phyloP scores from a whole-genome alignment of 2,888 invertebrate species.

The Nomada ruficornis region DNA sequence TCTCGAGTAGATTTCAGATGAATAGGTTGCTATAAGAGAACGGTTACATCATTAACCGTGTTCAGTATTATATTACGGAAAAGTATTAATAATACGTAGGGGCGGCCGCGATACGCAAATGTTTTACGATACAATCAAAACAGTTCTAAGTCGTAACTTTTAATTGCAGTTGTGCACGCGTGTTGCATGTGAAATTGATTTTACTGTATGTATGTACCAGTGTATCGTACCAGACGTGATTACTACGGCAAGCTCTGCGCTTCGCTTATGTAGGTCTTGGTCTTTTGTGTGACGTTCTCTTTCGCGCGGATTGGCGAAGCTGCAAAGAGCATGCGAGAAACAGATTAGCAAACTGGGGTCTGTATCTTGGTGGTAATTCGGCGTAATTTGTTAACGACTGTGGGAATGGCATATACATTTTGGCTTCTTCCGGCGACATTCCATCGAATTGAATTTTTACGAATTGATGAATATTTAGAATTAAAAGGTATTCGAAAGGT shows the following conservation, averaged over 20 bases:
- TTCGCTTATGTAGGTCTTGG: conserved; percentile 53
- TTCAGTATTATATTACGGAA: conserved; percentile 1
- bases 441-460: background rate
- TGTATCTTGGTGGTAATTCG: conserved; percentile 33
- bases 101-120: background rate
- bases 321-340: conserved; percentile 49
- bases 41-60: background rate
- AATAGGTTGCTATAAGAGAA: background rate
- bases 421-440: background rate
- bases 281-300: conserved; percentile 55
- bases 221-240: conserved; percentile 27
- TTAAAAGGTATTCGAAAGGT: too few relatives aligned
- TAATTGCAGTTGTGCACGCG: conserved; percentile 28
- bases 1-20: background rate
- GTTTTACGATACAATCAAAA: conserved; percentile 10
- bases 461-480: too few relatives aligned
- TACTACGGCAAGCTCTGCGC: conserved; percentile 37
- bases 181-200: conserved; percentile 36
- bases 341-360: conserved; percentile 47
- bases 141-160: conserved; percentile 19
- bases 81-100: background rate
- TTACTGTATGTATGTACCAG: conserved; percentile 26
- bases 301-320: conserved; percentile 39
- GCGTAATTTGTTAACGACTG: conserved; percentile 40
- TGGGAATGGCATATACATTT: conserved; percentile 28